A percentile compares a stretch with the other conserved stretches of the same genome.
phyloP scores from a whole-genome alignment of 2,797 vertebrate species.

The Xiphophorus birchmanni region DNA sequence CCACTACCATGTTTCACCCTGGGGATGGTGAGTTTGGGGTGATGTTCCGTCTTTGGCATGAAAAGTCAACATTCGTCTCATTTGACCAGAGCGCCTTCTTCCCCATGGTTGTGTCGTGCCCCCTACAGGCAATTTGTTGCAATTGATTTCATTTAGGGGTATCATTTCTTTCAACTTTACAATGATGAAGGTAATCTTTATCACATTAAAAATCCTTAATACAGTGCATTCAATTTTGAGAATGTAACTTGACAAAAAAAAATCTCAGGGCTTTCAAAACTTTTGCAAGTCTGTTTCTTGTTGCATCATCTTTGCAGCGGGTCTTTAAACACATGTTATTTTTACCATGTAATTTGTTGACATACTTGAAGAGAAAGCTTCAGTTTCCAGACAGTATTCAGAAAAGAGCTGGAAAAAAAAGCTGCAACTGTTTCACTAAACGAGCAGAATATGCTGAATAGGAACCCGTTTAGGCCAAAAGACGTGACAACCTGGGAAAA shows the following conservation, averaged over 20 bases:
- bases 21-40: neutral
- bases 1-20: neutral
- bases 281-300: neutral
- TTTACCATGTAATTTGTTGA: slow-evolving; percentile 16
- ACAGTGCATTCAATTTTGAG: neutral
- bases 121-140: neutral
- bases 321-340: neutral
- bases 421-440: neutral
- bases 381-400: slow-evolving; percentile 13
- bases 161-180: neutral
- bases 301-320: neutral
- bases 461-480: slow-evolving; percentile 17
- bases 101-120: neutral
- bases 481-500: slow-evolving; percentile 34
- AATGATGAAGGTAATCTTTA: neutral
- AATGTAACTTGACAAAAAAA: slow-evolving; percentile 1
- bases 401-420: neutral
- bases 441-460: neutral
- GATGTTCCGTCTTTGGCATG: neutral
- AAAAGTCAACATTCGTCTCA: neutral
- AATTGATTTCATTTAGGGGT: neutral
- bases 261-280: neutral
- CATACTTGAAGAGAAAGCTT: slow-evolving; percentile 8
- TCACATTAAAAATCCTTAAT: neutral
- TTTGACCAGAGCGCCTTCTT: neutral